Evolutionary conservation across 2,888 invertebrate genomes (phyloP).

Genomic region (Synergus laeviventris): DNA sequence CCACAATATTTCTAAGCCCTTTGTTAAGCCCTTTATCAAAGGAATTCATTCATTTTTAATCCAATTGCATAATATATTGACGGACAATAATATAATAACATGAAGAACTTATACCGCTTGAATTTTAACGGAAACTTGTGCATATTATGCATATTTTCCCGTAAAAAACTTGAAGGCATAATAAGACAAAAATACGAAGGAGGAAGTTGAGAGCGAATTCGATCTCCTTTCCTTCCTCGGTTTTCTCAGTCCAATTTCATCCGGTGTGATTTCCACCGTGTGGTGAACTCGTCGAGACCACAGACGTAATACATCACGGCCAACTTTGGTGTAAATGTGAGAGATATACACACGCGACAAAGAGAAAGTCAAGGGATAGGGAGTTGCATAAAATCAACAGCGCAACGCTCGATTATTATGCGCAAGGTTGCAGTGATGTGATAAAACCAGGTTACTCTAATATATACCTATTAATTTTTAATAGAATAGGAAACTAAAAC

Average conservation of each 20-base stretch:
- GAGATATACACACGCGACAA: constrained; percentile 34
- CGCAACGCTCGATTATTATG: constrained; percentile 31
- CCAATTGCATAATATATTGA: too few species aligned
- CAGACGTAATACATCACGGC: neutral
- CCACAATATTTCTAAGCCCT: too few species aligned
- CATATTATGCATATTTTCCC: neutral
- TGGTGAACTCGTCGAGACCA: constrained; percentile 13
- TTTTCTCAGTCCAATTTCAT: constrained; percentile 37
- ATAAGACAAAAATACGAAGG: constrained; percentile 9
- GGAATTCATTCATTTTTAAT: too few species aligned
- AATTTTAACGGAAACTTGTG: too few species aligned
- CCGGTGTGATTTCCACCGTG: constrained; percentile 36
- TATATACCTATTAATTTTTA: too few species aligned
- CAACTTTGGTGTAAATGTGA: constrained; percentile 16
- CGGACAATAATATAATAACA: too few species aligned
- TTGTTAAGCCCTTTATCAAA: too few species aligned
- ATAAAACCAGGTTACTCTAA: constrained; percentile 30
- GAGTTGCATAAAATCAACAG: constrained; percentile 9
- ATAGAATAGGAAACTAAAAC: too few species aligned
- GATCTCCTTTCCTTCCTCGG: constrained; percentile 35
- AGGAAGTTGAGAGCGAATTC: constrained; percentile 21
- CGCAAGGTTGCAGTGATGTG: constrained; percentile 31
- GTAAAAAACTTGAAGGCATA: neutral
- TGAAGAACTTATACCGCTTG: too few species aligned
- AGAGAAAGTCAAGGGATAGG: constrained; percentile 29